A percentile compares a stretch with the other conserved stretches of the same genome.
These are phyloP conservation scores for Oncorhynchus nerka DNA, from an alignment of 2,113 vertebrate species.

Conservation along the genomic window DNA sequence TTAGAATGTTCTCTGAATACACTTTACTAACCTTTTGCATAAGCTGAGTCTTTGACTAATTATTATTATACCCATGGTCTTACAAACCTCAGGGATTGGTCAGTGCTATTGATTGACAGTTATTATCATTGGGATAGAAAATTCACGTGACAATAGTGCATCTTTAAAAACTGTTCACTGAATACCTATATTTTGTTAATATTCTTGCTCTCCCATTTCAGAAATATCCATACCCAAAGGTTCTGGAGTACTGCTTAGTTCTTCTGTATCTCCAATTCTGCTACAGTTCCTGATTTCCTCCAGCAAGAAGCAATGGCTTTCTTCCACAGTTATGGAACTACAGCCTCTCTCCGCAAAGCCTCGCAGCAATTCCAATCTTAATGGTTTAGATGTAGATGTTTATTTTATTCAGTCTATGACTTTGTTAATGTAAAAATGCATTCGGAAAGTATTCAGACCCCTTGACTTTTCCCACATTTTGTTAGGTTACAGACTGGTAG, in stretches of 20 bases:
- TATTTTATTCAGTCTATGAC: background rate
- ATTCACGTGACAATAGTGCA: too few relatives aligned
- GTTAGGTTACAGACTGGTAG: too few relatives aligned
- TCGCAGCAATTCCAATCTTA: conserved; percentile 57
- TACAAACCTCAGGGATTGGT: too few relatives aligned
- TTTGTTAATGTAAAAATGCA: background rate
- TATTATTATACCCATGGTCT: too few relatives aligned
- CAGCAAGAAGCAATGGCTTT: conserved; percentile 68
- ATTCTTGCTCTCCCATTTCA: conserved; percentile 47
- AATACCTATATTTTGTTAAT: background rate
- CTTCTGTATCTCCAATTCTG: conserved; percentile 73
- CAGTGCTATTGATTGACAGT: too few relatives aligned
- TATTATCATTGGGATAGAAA: too few relatives aligned
- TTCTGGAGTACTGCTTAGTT: conserved; percentile 88
- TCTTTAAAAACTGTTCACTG: too few relatives aligned
- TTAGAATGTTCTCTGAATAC: too few relatives aligned
- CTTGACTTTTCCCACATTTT: too few relatives aligned
- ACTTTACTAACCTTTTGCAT: too few relatives aligned
- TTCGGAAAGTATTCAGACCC: too few relatives aligned
- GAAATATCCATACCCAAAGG: conserved; percentile 84
- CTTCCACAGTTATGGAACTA: conserved; percentile 64
- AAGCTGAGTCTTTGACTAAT: too few relatives aligned
- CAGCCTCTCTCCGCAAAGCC: conserved; percentile 36
- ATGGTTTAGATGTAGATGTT: background rate
- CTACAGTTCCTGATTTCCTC: conserved; percentile 55